Percentiles rank a stretch among this genome's conserved stretches.
phyloP scores from a whole-genome alignment of 2,888 invertebrate genomes.

The Watsonalla cultraria region DNA sequence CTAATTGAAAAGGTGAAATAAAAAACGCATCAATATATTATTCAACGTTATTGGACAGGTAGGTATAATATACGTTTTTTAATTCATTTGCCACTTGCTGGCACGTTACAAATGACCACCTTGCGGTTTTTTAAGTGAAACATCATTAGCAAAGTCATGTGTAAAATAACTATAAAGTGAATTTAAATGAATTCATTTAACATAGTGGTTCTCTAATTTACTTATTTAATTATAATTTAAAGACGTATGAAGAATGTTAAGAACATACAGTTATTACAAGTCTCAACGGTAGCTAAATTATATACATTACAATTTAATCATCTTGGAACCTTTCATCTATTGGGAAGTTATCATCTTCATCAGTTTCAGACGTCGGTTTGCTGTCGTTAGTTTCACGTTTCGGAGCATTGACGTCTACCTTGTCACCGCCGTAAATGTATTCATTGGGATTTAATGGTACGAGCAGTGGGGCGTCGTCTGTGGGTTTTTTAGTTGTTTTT shows the following conservation, averaged over 20 bases:
- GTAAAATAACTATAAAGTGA: too few relatives aligned
- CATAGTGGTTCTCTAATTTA: too few relatives aligned
- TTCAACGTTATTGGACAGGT: too few relatives aligned
- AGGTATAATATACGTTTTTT: too few relatives aligned
- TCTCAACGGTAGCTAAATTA: background rate
- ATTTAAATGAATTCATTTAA: too few relatives aligned
- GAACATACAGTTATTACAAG: background rate
- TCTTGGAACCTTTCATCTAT: slow-evolving; percentile 57
- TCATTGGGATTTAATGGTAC: slow-evolving; percentile 53
- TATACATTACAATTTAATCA: slow-evolving; percentile 15
- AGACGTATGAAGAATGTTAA: background rate
- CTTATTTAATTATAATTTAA: background rate
- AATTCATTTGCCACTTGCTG: too few relatives aligned
- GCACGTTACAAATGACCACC: too few relatives aligned
- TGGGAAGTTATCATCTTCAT: slow-evolving; percentile 42
- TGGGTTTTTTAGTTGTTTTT: slow-evolving; percentile 38
- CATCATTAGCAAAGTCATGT: too few relatives aligned
- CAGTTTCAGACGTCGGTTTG: slow-evolving; percentile 25
- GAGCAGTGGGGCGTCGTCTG: slow-evolving; percentile 42
- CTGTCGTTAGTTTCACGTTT: slow-evolving; percentile 49
- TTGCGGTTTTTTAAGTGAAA: too few relatives aligned
- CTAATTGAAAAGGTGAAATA: too few relatives aligned
- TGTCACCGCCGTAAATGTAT: slow-evolving; percentile 44
- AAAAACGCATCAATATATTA: too few relatives aligned
- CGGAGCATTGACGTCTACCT: slow-evolving; percentile 47